Base-by-base conservation (phyloP, 2,888 invertebrate genomes). In the Meganola albula region DNA sequence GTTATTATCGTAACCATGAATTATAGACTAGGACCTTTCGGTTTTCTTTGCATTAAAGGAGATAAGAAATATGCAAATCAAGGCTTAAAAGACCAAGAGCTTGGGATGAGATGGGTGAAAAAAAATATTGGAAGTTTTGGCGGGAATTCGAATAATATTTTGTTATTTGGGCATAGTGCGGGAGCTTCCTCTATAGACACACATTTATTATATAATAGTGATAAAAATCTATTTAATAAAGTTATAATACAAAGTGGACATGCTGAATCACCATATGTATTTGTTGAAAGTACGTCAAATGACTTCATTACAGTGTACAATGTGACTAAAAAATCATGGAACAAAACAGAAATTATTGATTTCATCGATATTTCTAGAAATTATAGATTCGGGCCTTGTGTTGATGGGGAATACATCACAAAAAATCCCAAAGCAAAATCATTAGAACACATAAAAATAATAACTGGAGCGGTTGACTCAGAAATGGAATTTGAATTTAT, bases 21-120 rank as follows among this genome's bases (percentile, higher is more conserved):
- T 8, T 39, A 35, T 10, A 31, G 39, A 27, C 4, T 39, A 1
- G 39, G 39, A 0, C 14, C 16, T 0, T 32, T 30, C 16, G 38
- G 38, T 7, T 34, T 36, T 11, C 21, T 38, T 1, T 42, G 38
- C 7, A 4, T 32, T 6, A n/a, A n/a, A n/a, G 21, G 12, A 1
- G 4, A 12, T 7, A 12, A 23, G 1, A 10, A 18, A 2, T 32
- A 32, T 12, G 63, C 54, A 2, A 66, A 65, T 31, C 61, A 62
- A 42, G 64, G 62, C 1, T 16, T 63, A 3, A 63, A 56, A 36
- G 66, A 65, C 18, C 57, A 57, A 13, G 7, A 41, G 0, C 12
- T 55, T 11, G 63, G 59, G 3, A 16, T 66, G 3, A 33, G 46
- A 13, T 66, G 66, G 66, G 30, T 64, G 1, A 53, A 57, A 16